phyloP scores from a whole-genome alignment of 1,140 invertebrate genomes.

The Neotoxoptera formosana region DNA sequence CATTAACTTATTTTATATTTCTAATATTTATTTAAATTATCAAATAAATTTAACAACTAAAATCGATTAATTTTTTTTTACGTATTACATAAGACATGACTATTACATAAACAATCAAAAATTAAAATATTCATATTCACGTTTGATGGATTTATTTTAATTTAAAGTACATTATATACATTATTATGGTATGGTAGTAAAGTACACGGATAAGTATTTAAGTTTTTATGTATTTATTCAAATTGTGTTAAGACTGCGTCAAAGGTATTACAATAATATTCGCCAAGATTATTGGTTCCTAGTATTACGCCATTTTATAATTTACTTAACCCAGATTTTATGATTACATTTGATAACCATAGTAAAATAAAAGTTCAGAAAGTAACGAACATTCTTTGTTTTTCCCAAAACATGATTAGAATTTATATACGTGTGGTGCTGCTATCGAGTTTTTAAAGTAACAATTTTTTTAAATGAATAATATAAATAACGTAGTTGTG shows the following conservation, averaged over 20 bases:
- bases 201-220: not conserved
- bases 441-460: not conserved
- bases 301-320: not conserved
- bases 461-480: not conserved
- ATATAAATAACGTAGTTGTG: not conserved
- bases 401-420: not conserved
- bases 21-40: not conserved
- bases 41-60: not conserved
- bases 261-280: not conserved
- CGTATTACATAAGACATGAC: not conserved
- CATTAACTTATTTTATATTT: not conserved
- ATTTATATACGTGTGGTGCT: not conserved
- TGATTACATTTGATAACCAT: not conserved
- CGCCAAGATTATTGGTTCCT: not conserved
- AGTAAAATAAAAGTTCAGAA: not conserved
- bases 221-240: not conserved
- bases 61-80: not conserved
- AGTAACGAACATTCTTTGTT: not conserved
- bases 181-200: not conserved
- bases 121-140: not conserved
- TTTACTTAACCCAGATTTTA: not conserved
- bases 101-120: not conserved
- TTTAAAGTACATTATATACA: not conserved
- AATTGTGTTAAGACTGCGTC: not conserved
- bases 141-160: not conserved